Conservation (phyloP, 2,113 vertebrate species). For the Pollimyrus isidori region DNA sequence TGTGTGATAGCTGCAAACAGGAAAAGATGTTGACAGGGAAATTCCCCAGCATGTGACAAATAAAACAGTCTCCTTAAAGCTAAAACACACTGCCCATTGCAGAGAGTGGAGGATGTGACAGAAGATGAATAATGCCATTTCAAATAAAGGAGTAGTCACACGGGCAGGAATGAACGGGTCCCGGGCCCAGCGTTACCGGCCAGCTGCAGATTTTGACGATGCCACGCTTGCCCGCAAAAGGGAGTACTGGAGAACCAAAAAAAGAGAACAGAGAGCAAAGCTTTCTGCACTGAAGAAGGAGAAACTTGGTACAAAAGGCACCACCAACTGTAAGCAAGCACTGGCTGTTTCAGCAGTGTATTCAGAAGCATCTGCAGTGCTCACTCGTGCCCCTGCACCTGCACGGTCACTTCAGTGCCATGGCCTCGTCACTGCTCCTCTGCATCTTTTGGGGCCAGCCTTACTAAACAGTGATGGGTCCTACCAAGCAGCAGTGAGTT, state of each 20-base stretch:
- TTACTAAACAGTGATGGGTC: conserved; percentile 31
- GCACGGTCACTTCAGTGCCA: not conserved
- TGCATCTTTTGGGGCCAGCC: conserved; percentile 18
- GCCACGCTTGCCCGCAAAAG: conserved; percentile 59
- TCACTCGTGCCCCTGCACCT: not conserved
- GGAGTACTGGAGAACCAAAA: conserved; percentile 67
- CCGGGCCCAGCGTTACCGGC: conserved; percentile 47
- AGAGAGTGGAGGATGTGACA: not conserved
- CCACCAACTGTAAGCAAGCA: not conserved
- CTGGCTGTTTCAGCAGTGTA: not conserved
- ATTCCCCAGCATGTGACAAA: conserved; percentile 12
- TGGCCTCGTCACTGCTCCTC: conserved; percentile 6
- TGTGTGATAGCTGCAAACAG: not conserved
- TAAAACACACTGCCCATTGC: not conserved
- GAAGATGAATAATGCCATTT: conserved; percentile 16
- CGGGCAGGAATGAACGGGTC: conserved; percentile 6
- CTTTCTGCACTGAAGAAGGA: conserved; percentile 39
- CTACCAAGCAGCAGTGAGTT: conserved; percentile 9
- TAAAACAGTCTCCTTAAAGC: not conserved
- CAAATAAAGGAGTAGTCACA: conserved; percentile 10
- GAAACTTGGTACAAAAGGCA: conserved; percentile 17
- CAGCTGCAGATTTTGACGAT: conserved; percentile 54
- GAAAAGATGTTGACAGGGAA: not conserved
- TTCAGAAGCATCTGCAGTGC: not conserved
- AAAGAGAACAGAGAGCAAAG: conserved; percentile 63